Percentiles rank a stretch among this genome's conserved stretches.
phyloP scores from a whole-genome alignment of 2,113 vertebrate genomes.

The Chinchilla lanigera region DNA sequence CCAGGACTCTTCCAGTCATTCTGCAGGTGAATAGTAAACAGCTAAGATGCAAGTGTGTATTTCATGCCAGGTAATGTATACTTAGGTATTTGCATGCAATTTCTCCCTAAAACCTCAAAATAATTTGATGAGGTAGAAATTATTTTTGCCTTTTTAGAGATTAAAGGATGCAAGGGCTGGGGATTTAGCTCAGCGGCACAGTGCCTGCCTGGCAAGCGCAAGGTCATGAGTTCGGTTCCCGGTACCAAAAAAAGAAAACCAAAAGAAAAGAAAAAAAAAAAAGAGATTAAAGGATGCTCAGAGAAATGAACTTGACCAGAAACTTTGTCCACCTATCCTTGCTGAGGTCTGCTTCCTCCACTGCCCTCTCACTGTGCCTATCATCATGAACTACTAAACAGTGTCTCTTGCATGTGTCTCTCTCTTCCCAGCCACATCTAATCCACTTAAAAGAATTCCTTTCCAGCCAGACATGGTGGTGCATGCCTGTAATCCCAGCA shows the following conservation, averaged over 20 bases:
- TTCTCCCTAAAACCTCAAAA: not conserved
- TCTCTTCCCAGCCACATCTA: too few relatives aligned
- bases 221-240: too few relatives aligned
- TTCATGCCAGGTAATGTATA: not conserved
- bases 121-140: not conserved
- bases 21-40: not conserved
- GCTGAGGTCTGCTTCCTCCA: not conserved
- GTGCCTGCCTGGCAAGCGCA: too few relatives aligned
- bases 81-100: not conserved
- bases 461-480: not conserved
- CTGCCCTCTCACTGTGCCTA: not conserved
- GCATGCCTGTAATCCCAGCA: not conserved
- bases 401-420: not conserved
- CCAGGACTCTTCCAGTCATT: not conserved
- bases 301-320: not conserved
- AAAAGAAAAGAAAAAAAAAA: too few relatives aligned
- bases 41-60: not conserved
- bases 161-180: not conserved
- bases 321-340: not conserved
- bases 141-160: not conserved
- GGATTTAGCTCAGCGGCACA: too few relatives aligned
- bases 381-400: fast-evolving
- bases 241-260: too few relatives aligned
- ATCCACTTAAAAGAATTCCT: not conserved
- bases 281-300: not conserved